Base-by-base conservation (phyloP, 2,113 vertebrate species). In the Cryptomyrus ogoouensis region DNA sequence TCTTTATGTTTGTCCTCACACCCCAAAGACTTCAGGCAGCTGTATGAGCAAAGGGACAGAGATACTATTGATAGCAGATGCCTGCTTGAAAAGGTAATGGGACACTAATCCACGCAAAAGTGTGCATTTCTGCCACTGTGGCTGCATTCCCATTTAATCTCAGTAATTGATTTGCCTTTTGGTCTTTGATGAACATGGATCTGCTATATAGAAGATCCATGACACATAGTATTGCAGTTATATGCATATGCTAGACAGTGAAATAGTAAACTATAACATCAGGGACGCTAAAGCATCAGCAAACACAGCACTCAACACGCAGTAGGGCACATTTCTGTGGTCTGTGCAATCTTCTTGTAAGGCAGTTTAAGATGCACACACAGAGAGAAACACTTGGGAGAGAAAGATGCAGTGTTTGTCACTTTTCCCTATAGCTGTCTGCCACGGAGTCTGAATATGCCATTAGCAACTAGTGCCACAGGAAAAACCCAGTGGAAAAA, bases 401-500 rank as follows among this genome's bases (percentile, higher is more conserved):
- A 39, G 74, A 80, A 42, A 42, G 35, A 80, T 42, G 70, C 70
- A 80, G 74, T 13, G 83, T 44, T 49, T 49, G 46, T 85, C 85
- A 52, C 85, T 50, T 87, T 52, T 17, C 49, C 7, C 19, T 46
- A n/a, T 21, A 84, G 74, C 83, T 50, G n/a, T 52, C 85, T 31
- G 46, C n/a, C 46, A 31, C 19, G 3, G 47, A 87, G 49, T 87
- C 85, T 87, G 85, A 87, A 35, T 87, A 87, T 31, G 27, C 27
- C 85, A 87, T 53, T 87, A 87, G 85, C 46, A n/a, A 50, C 49
- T 85, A 85, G 46, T 13, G 7, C 19, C 49, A 52, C 85, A 50
- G 85, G 27, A 87, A 87, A 53, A 87, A 52, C 3, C 49, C 24
- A 87, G 84, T 52, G 84, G 84, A 87, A 87, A 87, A 87, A 87